Percentiles rank a stretch among this genome's conserved stretches.
Evolutionary conservation across 2,113 vertebrate species (phyloP).

Genomic region (Lota lota): DNA sequence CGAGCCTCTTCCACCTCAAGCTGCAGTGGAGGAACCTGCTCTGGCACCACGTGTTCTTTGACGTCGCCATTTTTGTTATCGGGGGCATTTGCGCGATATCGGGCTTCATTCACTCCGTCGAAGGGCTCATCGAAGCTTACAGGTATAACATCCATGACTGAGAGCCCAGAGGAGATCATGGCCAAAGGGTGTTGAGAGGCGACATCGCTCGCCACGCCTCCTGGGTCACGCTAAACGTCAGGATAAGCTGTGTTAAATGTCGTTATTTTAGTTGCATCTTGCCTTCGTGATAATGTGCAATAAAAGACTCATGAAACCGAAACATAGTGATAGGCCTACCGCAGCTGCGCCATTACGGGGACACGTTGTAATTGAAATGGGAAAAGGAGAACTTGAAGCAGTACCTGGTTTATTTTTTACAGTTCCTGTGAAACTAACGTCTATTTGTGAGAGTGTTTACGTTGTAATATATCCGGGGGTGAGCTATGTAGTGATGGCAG

Average conservation of each 20-base stretch:
- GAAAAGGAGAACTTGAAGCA: conserved; percentile 21
- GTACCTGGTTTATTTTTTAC: conserved; percentile 12
- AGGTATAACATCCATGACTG: conserved; percentile 84
- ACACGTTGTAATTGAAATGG: conserved; percentile 38
- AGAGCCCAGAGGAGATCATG: conserved; percentile 25
- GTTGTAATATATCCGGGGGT: conserved; percentile 50
- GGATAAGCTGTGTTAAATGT: conserved; percentile 63
- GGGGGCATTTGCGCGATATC: conserved; percentile 94
- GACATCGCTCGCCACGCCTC: not conserved
- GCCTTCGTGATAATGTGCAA: conserved; percentile 73
- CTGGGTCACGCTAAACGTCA: conserved; percentile 24
- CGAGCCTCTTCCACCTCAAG: conserved; percentile 96
- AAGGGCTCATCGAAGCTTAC: conserved; percentile 94
- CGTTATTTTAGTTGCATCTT: conserved; percentile 59
- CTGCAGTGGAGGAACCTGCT: conserved; percentile 92
- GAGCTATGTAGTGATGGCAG: conserved; percentile 50
- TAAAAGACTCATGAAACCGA: conserved; percentile 54
- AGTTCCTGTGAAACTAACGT: conserved; percentile 26
- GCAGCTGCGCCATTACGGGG: conserved; percentile 36
- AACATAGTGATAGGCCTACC: conserved; percentile 49
- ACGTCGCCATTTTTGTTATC: conserved; percentile 94
- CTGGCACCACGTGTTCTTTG: conserved; percentile 98
- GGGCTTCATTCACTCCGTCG: conserved; percentile 92
- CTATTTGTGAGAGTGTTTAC: conserved; percentile 49
- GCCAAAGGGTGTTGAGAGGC: not conserved